These are phyloP conservation scores for Arctopsyche grandis DNA, from an alignment of 1,140 invertebrate genomes.

Conservation along the genomic window DNA sequence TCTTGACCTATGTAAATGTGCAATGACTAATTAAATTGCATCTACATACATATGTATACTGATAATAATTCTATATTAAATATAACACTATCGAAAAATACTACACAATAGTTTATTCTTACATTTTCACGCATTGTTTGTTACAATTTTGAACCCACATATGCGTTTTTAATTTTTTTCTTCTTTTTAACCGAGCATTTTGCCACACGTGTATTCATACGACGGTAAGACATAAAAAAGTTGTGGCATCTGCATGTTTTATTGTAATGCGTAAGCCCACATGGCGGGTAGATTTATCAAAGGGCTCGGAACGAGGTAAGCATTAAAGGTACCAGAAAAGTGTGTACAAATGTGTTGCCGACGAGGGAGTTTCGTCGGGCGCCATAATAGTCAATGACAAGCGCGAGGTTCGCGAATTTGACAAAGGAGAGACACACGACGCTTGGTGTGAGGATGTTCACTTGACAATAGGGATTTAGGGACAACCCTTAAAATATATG, in stretches of 20 bases:
- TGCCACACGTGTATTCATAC: too few species aligned
- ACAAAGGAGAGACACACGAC: constrained; percentile 16
- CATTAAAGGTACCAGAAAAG: constrained; percentile 27
- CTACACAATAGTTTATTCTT: too few species aligned
- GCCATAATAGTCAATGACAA: constrained; percentile 35
- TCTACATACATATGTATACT: too few species aligned
- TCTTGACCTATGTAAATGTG: too few species aligned
- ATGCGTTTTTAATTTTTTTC: too few species aligned
- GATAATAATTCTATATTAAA: too few species aligned
- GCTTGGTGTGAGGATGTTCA: background rate
- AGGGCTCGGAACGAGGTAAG: constrained; percentile 15
- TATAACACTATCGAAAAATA: too few species aligned
- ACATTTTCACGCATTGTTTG: too few species aligned
- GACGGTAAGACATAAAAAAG: background rate
- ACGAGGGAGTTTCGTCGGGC: constrained; percentile 1
- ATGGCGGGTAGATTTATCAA: constrained; percentile 37
- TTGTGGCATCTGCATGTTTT: constrained; percentile 24
- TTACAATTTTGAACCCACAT: too few species aligned
- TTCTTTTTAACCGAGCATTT: too few species aligned
- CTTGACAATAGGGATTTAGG: background rate
- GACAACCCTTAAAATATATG: background rate
- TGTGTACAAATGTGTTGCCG: constrained; percentile 20
- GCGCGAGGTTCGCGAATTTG: constrained; percentile 32
- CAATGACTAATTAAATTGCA: too few species aligned
- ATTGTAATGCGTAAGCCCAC: constrained; percentile 26